phyloP scores from a whole-genome alignment of 2,113 vertebrate genomes.

The Euleptes europaea region DNA sequence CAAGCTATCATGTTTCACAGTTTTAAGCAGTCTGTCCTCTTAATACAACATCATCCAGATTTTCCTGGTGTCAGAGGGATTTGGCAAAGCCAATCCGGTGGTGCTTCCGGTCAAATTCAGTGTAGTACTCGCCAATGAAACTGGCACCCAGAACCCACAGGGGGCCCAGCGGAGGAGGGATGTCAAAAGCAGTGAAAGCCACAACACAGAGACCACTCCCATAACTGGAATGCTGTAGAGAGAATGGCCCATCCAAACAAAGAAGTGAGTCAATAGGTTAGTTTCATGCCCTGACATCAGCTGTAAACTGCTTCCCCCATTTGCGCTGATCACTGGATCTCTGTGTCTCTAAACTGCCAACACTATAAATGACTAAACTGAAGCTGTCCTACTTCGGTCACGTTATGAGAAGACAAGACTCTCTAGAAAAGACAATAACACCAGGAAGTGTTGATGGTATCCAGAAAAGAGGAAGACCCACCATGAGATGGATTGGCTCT shows the following conservation, averaged over 20 bases:
- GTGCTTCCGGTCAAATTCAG: constrained; percentile 90
- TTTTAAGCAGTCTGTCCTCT: neutral
- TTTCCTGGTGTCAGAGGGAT: constrained; percentile 75
- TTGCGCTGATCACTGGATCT: neutral
- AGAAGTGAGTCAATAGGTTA: fast-evolving
- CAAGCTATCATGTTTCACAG: neutral
- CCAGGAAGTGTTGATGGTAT: too few species aligned
- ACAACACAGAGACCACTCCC: constrained; percentile 84
- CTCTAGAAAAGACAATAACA: too few species aligned
- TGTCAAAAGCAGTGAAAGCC: constrained; percentile 87
- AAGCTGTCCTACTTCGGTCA: too few species aligned
- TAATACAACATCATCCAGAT: fast-evolving
- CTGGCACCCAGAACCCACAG: constrained; percentile 94
- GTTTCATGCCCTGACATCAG: neutral
- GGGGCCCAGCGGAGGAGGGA: constrained; percentile 90
- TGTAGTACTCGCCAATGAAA: constrained; percentile 96
- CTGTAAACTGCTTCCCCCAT: neutral
- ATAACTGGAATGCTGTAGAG: constrained; percentile 81
- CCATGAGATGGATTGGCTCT: too few species aligned
- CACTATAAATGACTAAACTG: neutral
- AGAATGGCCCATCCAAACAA: neutral
- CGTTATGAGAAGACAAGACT: too few species aligned
- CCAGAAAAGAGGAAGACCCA: too few species aligned
- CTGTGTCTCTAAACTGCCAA: neutral
- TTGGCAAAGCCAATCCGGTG: constrained; percentile 93